Evolutionary conservation across 2,113 vertebrate genomes (phyloP).

Genomic region (Hystrix cristata): DNA sequence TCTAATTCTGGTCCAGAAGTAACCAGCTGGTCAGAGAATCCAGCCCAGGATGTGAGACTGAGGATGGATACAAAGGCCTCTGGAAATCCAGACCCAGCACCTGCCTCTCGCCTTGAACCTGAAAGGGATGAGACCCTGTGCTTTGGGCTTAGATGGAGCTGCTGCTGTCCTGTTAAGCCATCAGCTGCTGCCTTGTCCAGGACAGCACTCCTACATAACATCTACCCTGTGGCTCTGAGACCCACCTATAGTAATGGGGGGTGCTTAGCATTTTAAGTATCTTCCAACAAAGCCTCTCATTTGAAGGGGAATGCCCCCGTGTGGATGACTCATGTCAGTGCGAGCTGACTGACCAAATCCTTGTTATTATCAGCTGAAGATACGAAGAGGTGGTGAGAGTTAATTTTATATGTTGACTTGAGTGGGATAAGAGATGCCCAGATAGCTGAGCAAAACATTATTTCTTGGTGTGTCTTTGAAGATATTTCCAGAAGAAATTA

Average conservation of each 20-base stretch:
- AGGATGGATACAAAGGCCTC: not conserved
- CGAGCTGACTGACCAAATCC: not conserved
- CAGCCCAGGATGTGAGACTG: not conserved
- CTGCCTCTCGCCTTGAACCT: not conserved
- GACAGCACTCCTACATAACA: accelerated
- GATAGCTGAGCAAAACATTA: not conserved
- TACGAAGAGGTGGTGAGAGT: not conserved
- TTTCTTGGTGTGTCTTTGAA: not conserved
- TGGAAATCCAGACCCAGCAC: not conserved
- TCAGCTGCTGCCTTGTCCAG: not conserved
- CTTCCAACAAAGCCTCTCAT: not conserved
- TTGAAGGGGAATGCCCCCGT: not conserved
- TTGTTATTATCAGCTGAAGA: not conserved
- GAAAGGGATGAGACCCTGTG: not conserved
- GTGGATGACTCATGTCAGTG: not conserved
- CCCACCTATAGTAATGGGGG: no score
- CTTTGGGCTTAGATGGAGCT: accelerated
- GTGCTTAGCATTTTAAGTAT: not conserved
- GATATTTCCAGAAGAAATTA: not conserved
- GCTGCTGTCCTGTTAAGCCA: accelerated
- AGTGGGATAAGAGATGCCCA: not conserved
- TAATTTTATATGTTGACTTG: not conserved
- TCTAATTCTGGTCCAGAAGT: not conserved
- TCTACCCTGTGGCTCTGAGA: not conserved
- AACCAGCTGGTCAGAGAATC: not conserved